phyloP scores from a whole-genome alignment of 1,140 invertebrate genomes.

The Musca domestica region DNA sequence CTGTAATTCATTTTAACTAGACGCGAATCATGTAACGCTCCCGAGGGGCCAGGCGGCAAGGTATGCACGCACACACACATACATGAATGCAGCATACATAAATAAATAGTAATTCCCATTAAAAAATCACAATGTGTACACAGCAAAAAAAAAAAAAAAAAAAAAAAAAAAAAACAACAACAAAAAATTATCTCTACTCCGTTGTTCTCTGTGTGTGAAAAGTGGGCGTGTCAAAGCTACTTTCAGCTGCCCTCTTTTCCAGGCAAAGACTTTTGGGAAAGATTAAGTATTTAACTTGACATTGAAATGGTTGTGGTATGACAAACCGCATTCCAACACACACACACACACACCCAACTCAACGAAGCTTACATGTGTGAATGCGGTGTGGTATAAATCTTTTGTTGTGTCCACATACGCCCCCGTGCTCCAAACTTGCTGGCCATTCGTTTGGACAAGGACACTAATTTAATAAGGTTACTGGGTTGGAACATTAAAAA shows the following conservation, averaged over 20 bases:
- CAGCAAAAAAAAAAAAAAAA: too few species aligned
- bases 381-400: slow-evolving; percentile 7
- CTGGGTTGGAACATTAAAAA: slow-evolving; percentile 21
- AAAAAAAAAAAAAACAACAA: too few species aligned
- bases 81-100: background rate
- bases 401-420: background rate
- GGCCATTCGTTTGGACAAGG: background rate
- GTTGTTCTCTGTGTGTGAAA: slow-evolving; percentile 11
- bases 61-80: background rate
- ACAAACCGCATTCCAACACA: background rate
- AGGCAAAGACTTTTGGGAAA: slow-evolving; percentile 13
- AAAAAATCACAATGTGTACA: slow-evolving; percentile 12
- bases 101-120: slow-evolving; percentile 22
- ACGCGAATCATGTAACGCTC: too few species aligned
- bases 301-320: slow-evolving; percentile 16
- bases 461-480: slow-evolving; percentile 22
- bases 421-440: background rate
- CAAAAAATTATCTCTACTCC: too few species aligned
- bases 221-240: background rate
- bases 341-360: too few species aligned
- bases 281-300: slow-evolving; percentile 21
- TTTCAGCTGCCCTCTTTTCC: background rate
- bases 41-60: too few species aligned
- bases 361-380: background rate
- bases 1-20: too few species aligned